phyloP scores from a whole-genome alignment of 2,888 invertebrate genomes.

The Melolontha melolontha region DNA sequence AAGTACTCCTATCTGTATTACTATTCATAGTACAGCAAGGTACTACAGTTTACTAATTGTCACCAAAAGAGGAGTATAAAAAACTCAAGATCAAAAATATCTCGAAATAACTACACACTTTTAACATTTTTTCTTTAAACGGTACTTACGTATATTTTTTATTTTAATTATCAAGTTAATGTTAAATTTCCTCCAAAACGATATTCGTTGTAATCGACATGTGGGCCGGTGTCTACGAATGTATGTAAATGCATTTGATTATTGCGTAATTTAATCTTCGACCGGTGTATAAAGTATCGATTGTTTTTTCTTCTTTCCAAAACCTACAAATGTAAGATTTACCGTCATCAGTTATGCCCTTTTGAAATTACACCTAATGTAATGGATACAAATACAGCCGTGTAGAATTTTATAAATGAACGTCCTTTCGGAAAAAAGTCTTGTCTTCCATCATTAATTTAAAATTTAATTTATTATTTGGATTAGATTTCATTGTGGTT shows the following conservation, averaged over 20 bases:
- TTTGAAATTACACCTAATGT: constrained; percentile 15
- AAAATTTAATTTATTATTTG: constrained; percentile 30
- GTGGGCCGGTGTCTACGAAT: constrained; percentile 16
- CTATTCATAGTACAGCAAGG: too few species aligned
- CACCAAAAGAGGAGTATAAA: too few species aligned
- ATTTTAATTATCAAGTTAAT: constrained; percentile 24
- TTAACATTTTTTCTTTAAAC: constrained; percentile 11
- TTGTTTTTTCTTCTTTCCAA: constrained; percentile 15
- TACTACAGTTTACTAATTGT: too few species aligned
- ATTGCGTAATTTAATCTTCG: constrained; percentile 32
- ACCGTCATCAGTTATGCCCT: constrained; percentile 17
- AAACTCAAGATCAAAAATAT: neutral
- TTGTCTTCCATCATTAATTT: constrained; percentile 23
- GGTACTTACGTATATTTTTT: constrained; percentile 9
- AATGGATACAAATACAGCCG: constrained; percentile 16
- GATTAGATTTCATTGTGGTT: constrained; percentile 30
- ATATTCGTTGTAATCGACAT: constrained; percentile 2
- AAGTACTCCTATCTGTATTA: too few species aligned
- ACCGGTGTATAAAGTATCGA: constrained; percentile 19
- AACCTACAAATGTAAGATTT: constrained; percentile 9
- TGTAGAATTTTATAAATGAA: constrained; percentile 22
- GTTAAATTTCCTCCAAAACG: constrained; percentile 9
- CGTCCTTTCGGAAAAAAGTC: constrained; percentile 3
- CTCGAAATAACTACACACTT: constrained; percentile 5
- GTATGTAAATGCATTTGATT: constrained; percentile 32